Conservation (phyloP, 2,113 vertebrate species). For the Eurystomus gularis region DNA sequence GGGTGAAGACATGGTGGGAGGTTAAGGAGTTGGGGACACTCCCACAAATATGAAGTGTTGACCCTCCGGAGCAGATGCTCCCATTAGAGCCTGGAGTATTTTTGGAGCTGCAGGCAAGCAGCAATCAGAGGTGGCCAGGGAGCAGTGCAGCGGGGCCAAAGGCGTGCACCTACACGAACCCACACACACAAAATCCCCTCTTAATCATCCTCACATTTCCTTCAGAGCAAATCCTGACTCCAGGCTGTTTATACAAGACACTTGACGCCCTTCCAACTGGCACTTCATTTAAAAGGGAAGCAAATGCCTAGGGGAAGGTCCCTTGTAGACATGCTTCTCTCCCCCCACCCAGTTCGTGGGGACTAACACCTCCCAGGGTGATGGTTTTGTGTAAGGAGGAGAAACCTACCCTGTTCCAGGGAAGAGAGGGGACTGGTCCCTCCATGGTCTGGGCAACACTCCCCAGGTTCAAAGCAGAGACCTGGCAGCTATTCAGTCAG, state of each 20-base stretch:
- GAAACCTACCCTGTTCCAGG: background rate
- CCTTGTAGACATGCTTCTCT: background rate
- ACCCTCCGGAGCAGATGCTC: background rate
- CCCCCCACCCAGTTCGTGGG: background rate
- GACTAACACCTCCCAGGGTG: background rate
- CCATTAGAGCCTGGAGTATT: background rate
- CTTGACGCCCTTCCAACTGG: background rate
- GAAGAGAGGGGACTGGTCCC: background rate
- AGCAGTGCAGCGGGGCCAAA: background rate
- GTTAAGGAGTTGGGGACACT: background rate
- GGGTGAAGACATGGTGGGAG: background rate
- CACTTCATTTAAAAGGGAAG: background rate
- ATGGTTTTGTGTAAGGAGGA: background rate
- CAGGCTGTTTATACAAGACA: background rate
- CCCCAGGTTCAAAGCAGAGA: background rate
- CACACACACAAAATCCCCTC: background rate
- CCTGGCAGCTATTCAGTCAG: accelerated
- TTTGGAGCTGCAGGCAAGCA: background rate
- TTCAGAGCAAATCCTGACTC: background rate
- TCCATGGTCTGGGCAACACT: background rate
- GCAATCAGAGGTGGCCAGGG: background rate
- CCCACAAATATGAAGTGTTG: accelerated
- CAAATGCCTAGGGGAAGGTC: background rate
- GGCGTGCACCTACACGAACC: background rate
- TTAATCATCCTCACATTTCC: background rate